These are phyloP conservation scores for Mormyrus iriodes DNA, from an alignment of 2,113 vertebrate species.

Conservation along the genomic window DNA sequence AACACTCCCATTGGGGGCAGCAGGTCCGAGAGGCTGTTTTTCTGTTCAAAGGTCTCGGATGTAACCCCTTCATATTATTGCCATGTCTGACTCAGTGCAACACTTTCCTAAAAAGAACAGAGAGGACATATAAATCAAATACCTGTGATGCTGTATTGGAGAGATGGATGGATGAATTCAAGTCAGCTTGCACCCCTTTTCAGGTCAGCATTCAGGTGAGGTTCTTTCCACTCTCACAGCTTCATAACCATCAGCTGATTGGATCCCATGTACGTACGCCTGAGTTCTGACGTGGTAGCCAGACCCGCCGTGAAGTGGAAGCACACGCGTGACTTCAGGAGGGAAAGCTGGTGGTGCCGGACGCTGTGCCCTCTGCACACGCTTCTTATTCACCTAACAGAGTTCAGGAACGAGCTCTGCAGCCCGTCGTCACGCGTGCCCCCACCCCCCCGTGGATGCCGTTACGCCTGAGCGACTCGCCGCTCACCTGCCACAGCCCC, in stretches of 20 bases:
- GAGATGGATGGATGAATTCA: neutral
- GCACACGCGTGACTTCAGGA: neutral
- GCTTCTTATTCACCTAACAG: neutral
- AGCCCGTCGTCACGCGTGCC: neutral
- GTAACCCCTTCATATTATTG: neutral
- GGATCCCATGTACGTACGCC: too few relatives aligned
- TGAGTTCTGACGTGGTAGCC: too few relatives aligned
- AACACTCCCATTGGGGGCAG: too few relatives aligned
- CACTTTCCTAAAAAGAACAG: neutral
- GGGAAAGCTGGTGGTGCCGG: neutral
- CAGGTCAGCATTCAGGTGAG: neutral
- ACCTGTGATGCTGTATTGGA: neutral
- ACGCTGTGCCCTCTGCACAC: neutral
- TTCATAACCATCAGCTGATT: too few relatives aligned
- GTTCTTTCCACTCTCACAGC: neutral
- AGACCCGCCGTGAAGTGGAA: neutral
- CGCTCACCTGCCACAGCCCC: neutral
- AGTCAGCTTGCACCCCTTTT: neutral
- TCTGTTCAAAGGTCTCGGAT: neutral
- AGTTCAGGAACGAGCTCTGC: neutral
- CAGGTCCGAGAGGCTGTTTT: neutral
- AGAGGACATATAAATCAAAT: neutral
- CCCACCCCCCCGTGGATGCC: neutral
- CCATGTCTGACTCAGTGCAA: too few relatives aligned
- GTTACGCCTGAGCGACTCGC: neutral